phyloP scores from a whole-genome alignment of 2,797 vertebrate genomes.

The Epinephelus coioides region DNA sequence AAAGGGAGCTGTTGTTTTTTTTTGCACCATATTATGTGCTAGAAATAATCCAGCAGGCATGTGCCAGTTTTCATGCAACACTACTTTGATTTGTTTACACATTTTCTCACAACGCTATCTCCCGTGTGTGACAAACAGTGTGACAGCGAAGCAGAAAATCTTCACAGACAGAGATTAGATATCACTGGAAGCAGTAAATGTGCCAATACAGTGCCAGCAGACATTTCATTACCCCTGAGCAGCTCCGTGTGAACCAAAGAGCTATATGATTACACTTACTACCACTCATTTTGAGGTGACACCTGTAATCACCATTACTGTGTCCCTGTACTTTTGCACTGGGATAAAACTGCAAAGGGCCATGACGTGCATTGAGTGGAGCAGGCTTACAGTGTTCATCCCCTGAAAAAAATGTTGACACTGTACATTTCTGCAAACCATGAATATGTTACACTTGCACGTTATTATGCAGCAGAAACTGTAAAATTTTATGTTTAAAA shows the following conservation, averaged over 20 bases:
- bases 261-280: conserved; percentile 35
- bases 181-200: conserved; percentile 25
- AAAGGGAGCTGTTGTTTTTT: not conserved
- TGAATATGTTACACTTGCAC: too few relatives aligned
- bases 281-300: conserved; percentile 23
- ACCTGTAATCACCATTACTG: conserved; percentile 28
- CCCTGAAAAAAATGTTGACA: too few relatives aligned
- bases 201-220: conserved; percentile 14
- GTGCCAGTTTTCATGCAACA: conserved; percentile 20
- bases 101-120: not conserved
- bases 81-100: conserved; percentile 33
- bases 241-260: conserved; percentile 15
- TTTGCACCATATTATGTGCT: not conserved
- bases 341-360: not conserved
- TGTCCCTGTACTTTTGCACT: not conserved
- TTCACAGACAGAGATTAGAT: conserved; percentile 32
- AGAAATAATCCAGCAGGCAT: conserved; percentile 25
- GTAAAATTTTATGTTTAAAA: too few relatives aligned
- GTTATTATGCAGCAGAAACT: too few relatives aligned
- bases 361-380: not conserved
- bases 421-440: too few relatives aligned
- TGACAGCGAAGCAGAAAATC: conserved; percentile 17
- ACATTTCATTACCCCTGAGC: conserved; percentile 48
- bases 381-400: not conserved
- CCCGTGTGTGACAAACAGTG: conserved; percentile 9